Evolutionary conservation across 2,797 vertebrate species (phyloP).

Genomic region (Chrosomus eos): DNA sequence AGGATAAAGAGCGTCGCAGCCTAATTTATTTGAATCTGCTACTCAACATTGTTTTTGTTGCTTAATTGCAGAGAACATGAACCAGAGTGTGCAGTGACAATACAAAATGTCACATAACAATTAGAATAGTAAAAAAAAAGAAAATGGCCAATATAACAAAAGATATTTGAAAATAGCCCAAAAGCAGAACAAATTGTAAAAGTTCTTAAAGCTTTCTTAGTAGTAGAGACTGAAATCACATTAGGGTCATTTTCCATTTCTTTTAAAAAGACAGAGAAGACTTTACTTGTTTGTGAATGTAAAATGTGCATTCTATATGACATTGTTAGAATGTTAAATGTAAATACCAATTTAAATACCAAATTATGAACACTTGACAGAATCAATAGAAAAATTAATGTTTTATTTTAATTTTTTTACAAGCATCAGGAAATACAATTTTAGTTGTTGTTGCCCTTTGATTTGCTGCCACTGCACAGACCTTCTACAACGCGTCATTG

Average conservation of each 20-base stretch:
- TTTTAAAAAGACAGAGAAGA: background rate
- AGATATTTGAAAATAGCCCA: background rate
- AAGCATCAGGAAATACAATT: background rate
- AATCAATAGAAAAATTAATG: background rate
- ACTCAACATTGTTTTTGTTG: background rate
- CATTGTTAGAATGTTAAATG: background rate
- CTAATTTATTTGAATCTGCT: background rate
- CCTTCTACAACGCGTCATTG: background rate
- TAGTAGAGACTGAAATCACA: background rate
- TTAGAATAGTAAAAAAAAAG: no score
- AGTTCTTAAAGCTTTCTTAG: background rate
- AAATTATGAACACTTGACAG: no score
- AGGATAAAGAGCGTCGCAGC: background rate
- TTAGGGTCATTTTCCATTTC: background rate
- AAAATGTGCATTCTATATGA: background rate
- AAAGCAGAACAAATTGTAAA: background rate
- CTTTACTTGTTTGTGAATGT: background rate
- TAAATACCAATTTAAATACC: no score
- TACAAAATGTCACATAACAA: background rate
- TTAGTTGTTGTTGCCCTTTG: background rate
- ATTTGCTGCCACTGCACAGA: background rate
- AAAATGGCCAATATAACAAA: no score
- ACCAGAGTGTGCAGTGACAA: background rate
- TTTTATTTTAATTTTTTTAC: background rate
- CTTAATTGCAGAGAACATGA: background rate